phyloP scores from a whole-genome alignment of 1,140 invertebrate species.

The Phenacoccus solenopsis region DNA sequence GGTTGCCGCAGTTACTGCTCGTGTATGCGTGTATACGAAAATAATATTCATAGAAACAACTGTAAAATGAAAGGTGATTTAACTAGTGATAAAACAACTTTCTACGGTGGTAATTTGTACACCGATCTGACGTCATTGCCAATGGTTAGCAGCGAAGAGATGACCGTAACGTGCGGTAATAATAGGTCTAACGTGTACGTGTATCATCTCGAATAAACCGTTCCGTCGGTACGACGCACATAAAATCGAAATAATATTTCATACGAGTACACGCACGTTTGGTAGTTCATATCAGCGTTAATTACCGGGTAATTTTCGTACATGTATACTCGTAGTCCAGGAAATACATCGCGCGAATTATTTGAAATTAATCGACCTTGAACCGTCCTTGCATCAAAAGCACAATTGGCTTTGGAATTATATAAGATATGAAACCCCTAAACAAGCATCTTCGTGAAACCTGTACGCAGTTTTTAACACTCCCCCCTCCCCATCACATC shows the following conservation, averaged over 20 bases:
- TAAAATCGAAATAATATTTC: background rate
- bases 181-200: too few species aligned
- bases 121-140: background rate
- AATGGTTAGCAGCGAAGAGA: background rate
- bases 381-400: background rate
- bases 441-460: too few species aligned
- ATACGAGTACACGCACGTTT: background rate
- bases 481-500: too few species aligned
- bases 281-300: too few species aligned
- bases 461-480: too few species aligned
- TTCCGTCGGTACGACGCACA: background rate
- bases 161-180: background rate
- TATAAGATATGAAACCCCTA: too few species aligned
- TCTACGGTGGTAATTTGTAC: background rate
- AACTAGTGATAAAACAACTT: background rate
- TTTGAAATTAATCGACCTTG: background rate
- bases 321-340: too few species aligned
- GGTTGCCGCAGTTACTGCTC: too few species aligned
- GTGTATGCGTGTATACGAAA: too few species aligned
- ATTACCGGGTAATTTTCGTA: background rate
- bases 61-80: slow-evolving; percentile 2
- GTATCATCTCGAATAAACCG: background rate
- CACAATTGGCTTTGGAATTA: background rate
- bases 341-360: background rate
- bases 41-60: background rate